Conservation (phyloP, 2,113 vertebrate species). For the Corythornis madagascariensis region DNA sequence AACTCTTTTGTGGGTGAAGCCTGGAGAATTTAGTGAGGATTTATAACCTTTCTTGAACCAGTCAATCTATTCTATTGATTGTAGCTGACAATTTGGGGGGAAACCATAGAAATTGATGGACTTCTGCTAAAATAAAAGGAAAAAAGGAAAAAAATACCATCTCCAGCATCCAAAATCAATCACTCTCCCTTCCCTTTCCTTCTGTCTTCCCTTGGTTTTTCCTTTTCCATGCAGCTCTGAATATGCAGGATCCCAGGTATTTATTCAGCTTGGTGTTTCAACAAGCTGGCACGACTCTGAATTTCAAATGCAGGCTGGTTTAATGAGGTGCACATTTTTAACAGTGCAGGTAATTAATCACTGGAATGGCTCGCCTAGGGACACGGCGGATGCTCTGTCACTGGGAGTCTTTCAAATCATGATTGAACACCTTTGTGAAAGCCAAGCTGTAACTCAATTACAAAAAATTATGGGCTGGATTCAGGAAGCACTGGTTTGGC, state of each 20-base stretch:
- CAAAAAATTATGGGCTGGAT: not conserved
- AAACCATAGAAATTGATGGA: not conserved
- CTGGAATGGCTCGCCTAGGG: constrained; percentile 54
- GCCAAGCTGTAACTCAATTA: not conserved
- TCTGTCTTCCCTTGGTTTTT: not conserved
- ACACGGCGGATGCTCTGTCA: constrained; percentile 56
- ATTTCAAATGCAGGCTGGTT: constrained; percentile 46
- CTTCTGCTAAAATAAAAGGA: not conserved
- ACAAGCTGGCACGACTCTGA: constrained; percentile 28
- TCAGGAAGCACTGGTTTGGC: constrained; percentile 43
- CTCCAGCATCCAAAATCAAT: not conserved
- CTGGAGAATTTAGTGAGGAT: not conserved
- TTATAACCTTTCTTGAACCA: constrained; percentile 7
- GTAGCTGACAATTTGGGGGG: not conserved
- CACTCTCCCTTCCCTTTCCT: not conserved
- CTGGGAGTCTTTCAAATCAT: constrained; percentile 58
- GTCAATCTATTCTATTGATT: constrained; percentile 12
- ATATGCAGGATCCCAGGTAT: constrained; percentile 12
- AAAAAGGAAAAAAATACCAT: not conserved
- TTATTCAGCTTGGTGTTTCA: constrained; percentile 19
- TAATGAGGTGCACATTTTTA: constrained; percentile 60
- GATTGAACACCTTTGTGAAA: constrained; percentile 42
- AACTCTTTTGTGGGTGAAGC: not conserved
- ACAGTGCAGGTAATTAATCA: constrained; percentile 58
- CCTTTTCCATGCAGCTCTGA: constrained; percentile 9